Conservation (phyloP, 2,888 invertebrate species). For the Ophion slaviceki region DNA sequence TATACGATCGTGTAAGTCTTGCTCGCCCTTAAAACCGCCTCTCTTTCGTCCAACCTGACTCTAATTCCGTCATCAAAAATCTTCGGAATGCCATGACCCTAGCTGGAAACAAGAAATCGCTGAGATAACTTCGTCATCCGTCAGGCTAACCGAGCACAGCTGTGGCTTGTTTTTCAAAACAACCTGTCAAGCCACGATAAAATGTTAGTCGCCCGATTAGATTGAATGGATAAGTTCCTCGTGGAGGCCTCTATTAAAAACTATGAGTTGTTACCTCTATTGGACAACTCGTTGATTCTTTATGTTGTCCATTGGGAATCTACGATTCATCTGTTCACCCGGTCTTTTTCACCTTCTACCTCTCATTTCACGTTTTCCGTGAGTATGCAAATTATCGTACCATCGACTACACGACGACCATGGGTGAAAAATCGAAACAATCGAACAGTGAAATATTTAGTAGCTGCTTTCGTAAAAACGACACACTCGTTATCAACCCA, state of each 20-base stretch:
- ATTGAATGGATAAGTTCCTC: slow-evolving; percentile 7
- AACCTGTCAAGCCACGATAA: not conserved
- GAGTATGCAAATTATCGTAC: not conserved
- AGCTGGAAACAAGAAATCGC: not conserved
- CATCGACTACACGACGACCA: not conserved
- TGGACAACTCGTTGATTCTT: not conserved
- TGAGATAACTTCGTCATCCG: not conserved
- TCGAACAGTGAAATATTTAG: not conserved
- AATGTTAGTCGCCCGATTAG: not conserved
- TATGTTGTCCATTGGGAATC: not conserved
- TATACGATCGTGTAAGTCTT: slow-evolving; percentile 38
- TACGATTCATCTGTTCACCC: not conserved
- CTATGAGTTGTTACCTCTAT: not conserved
- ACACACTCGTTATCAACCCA: not conserved
- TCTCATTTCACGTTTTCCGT: not conserved
- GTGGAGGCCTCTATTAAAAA: not conserved
- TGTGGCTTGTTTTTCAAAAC: not conserved
- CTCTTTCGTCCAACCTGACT: not conserved
- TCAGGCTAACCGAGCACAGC: not conserved
- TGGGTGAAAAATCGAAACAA: not conserved
- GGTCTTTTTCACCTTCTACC: not conserved
- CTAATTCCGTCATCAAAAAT: slow-evolving; percentile 25
- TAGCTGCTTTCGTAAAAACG: not conserved
- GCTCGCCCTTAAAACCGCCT: slow-evolving; percentile 27
- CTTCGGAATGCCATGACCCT: not conserved